Evolutionary conservation across 2,113 vertebrate genomes (phyloP), one percentile per base, ranked within the genome.

Genomic region (Oreocharis arfaki): DNA sequence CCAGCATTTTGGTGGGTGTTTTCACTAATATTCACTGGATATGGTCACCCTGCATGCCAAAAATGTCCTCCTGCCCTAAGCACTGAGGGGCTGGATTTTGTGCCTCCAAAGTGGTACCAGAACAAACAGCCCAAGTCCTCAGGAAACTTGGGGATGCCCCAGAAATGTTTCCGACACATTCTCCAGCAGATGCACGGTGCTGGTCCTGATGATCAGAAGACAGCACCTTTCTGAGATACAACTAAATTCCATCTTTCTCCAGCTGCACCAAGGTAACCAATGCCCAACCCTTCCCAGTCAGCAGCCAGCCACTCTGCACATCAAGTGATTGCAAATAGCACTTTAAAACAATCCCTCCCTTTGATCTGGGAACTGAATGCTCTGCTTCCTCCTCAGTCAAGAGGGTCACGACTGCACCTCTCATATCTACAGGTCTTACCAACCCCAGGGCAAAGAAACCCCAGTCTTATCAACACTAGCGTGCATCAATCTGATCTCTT

Each of bases 311-410:
- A 50, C 35, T 61, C 27, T 21, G 20, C 42, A 61, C 16, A 55
- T 6, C 1, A 0, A 69, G 55, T 1, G 3, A 64, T 2, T 68
- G 70, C 44, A n/a, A 84, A 68, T 0, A 0, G 32, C 41, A 55
- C 28, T 69, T 39, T 32, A 78, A 74, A 57, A 35, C 32, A 57
- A 35, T 18, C 32, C 16, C 59, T 41, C 28, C 23, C 60, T 95
- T 64, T 71, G 44, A 82, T 82, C 69, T 76, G 26, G 41, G 30
- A 75, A 44, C 4, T 4, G 46, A 7, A 16, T 21, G n/a, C 59
- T 79, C 50, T 82, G 49, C 56, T 49, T 61, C 35, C 37, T 81
- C 52, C 61, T 77, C 70, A 60, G 11, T 22, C 47, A 77, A 30
- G 53, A 93, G 41, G 27, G 24, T 61, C 78, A 50, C 59, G 71